These are phyloP conservation scores for Ceyx erithaca DNA, from an alignment of 2,797 vertebrate species.

Conservation along the genomic window DNA sequence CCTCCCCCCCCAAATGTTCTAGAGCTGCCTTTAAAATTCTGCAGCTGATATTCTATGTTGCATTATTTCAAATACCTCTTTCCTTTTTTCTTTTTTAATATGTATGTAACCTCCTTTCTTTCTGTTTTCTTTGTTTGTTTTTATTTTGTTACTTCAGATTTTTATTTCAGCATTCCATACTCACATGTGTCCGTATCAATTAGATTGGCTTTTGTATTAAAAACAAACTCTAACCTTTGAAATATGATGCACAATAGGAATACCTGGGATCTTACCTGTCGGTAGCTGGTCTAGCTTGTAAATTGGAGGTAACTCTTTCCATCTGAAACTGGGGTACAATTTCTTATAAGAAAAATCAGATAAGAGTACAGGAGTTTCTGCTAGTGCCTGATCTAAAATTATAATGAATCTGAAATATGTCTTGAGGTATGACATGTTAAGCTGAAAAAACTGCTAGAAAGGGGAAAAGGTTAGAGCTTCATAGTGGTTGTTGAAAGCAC, in stretches of 20 bases:
- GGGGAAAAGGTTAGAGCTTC: background rate
- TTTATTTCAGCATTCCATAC: slow-evolving; percentile 54
- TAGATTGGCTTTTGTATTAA: slow-evolving; percentile 53
- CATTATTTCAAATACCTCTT: slow-evolving; percentile 23
- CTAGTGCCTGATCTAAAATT: background rate
- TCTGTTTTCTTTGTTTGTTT: slow-evolving; percentile 41
- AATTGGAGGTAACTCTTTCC: background rate
- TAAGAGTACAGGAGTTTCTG: background rate
- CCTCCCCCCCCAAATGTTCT: background rate
- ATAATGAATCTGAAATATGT: background rate
- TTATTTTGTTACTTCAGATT: slow-evolving; percentile 35
- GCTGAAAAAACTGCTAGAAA: background rate
- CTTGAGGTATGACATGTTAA: background rate
- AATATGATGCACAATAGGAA: slow-evolving; percentile 57
- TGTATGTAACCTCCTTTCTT: slow-evolving; percentile 4
- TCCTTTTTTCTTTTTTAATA: slow-evolving; percentile 18
- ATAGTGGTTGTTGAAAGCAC: background rate
- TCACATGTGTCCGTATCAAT: slow-evolving; percentile 39
- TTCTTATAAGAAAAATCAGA: background rate
- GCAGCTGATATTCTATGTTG: slow-evolving; percentile 54
- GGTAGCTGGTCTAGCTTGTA: background rate
- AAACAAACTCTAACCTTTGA: slow-evolving; percentile 2
- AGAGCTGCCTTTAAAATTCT: slow-evolving; percentile 54
- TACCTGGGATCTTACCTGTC: slow-evolving; percentile 77
- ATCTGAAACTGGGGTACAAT: background rate